phyloP scores from a whole-genome alignment of 2,113 vertebrate species.

The Cranoglanis bouderius region DNA sequence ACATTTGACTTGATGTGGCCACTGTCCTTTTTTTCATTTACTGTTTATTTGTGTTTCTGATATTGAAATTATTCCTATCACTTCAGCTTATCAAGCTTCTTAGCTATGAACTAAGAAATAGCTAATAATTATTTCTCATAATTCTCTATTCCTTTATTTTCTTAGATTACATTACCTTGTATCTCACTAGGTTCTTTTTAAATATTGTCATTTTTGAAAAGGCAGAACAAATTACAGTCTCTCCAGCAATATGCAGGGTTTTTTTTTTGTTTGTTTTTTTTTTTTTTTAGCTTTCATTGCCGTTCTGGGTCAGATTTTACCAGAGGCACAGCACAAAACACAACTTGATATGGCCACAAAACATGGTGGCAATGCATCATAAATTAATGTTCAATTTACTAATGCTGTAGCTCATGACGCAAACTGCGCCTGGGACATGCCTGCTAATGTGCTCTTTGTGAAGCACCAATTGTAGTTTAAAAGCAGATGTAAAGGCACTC shows the following conservation, averaged over 20 bases:
- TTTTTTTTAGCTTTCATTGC: not conserved
- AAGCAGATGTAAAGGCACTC: not conserved
- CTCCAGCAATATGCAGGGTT: not conserved
- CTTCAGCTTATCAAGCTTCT: not conserved
- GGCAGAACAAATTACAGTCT: not conserved
- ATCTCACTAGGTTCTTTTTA: not conserved
- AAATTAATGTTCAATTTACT: not conserved
- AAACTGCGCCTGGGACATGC: not conserved
- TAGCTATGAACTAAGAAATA: not conserved
- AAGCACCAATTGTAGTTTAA: not conserved
- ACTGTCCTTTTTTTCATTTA: not conserved
- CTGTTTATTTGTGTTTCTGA: not conserved
- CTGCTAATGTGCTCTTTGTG: not conserved
- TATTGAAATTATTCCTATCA: not conserved
- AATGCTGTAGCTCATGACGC: not conserved
- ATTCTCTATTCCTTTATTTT: not conserved
- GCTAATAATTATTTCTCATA: too few species aligned
- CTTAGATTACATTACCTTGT: not conserved
- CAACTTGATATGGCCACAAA: not conserved
- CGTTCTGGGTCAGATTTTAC: not conserved
- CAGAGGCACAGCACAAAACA: not conserved
- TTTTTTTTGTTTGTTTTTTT: not conserved
- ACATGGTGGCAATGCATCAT: not conserved
- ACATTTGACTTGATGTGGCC: not conserved
- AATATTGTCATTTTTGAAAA: not conserved